Evolutionary conservation across 2,797 vertebrate species (phyloP).

Genomic region (Lagorchestes hirsutus): DNA sequence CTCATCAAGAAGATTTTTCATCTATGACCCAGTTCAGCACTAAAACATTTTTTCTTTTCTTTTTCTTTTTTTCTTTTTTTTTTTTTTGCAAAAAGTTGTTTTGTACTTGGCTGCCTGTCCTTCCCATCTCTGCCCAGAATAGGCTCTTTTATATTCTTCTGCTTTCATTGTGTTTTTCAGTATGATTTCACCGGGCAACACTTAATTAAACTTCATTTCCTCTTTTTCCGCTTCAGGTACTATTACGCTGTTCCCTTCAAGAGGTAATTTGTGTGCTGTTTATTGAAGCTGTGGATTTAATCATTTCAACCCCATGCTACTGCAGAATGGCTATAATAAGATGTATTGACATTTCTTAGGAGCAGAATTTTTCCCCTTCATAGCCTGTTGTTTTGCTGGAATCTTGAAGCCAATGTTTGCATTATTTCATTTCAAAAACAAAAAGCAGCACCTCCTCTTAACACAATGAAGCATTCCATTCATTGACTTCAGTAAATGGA

Average conservation of each 20-base stretch:
- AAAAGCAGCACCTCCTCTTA: conserved; percentile 52
- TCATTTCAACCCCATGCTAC: conserved; percentile 77
- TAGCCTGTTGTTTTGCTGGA: conserved; percentile 60
- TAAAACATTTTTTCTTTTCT: background rate
- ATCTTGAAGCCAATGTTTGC: conserved; percentile 47
- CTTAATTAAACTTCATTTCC: conserved; percentile 87
- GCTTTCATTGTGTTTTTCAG: conserved; percentile 60
- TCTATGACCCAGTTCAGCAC: conserved; percentile 42
- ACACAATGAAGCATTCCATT: conserved; percentile 38
- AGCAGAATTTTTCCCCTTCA: conserved; percentile 55
- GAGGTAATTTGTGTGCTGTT: conserved; percentile 85
- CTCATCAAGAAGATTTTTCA: conserved; percentile 48
- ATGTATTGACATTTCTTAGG: conserved; percentile 74
- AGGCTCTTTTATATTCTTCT: conserved; percentile 67
- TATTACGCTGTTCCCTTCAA: conserved; percentile 82
- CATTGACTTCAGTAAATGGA: conserved; percentile 17
- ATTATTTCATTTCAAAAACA: conserved; percentile 54
- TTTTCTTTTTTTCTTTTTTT: background rate
- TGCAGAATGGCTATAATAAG: conserved; percentile 70
- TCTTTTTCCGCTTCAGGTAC: conserved; percentile 84
- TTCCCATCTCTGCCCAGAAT: conserved; percentile 19
- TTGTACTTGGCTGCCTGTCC: conserved; percentile 15
- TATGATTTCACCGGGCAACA: conserved; percentile 83
- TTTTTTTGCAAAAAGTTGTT: conserved; percentile 53
- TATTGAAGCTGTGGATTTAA: conserved; percentile 87